Conservation (phyloP, 2,888 invertebrate genomes). For the Eugnorisma glareosa region DNA sequence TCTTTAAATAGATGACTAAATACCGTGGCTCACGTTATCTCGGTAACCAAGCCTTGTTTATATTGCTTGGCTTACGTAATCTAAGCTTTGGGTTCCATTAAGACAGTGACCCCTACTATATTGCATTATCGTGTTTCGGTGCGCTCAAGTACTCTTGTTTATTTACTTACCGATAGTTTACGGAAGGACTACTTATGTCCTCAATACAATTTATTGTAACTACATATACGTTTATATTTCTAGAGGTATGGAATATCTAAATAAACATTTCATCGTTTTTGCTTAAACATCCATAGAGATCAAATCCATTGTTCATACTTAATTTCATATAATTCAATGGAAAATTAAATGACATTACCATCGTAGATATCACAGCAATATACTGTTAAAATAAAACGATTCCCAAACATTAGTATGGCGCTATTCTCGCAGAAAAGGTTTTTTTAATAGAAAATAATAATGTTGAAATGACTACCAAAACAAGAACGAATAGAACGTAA, state of each 20-base stretch:
- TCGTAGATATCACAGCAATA: background rate
- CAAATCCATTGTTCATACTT: background rate
- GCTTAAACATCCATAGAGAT: too few species aligned
- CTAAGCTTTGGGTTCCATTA: conserved; percentile 84
- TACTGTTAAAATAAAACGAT: background rate
- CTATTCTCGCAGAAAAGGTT: background rate
- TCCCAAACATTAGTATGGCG: conserved; percentile 50
- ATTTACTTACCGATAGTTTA: conserved; percentile 35
- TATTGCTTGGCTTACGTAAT: conserved; percentile 84
- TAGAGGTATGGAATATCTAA: background rate
- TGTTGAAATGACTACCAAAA: background rate
- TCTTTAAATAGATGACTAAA: conserved; percentile 90
- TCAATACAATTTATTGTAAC: background rate
- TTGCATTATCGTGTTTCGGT: conserved; percentile 63
- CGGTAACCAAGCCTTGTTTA: conserved; percentile 83
- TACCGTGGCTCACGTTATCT: conserved; percentile 87
- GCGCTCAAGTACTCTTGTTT: conserved; percentile 44
- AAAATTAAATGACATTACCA: background rate
- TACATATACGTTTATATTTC: background rate
- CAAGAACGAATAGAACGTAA: background rate
- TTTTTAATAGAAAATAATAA: background rate
- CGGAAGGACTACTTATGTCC: conserved; percentile 18
- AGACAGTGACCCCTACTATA: conserved; percentile 75
- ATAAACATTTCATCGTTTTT: background rate
- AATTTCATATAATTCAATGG: background rate